Base-by-base conservation (phyloP, 2,888 invertebrate genomes). In the Melinopterus prodromus region DNA sequence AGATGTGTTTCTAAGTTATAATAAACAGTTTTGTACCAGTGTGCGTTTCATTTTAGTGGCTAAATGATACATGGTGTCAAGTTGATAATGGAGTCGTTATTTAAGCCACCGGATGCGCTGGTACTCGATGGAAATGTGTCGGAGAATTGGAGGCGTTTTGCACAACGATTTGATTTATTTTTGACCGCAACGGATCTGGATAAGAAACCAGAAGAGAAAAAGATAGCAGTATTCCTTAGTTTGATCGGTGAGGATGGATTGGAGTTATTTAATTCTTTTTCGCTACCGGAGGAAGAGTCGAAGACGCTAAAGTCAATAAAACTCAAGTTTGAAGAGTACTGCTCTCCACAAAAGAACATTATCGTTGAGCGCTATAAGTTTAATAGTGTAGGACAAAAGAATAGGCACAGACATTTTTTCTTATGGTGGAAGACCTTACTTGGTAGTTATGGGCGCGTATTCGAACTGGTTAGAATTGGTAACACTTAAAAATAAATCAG, bases 331-430 rank as follows among this genome's bases (percentile, higher is more conserved):
- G 6, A 16, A 15, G 14, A 37, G 14, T 76, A 76, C 38, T 76
- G 76, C 14, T 9, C 79, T 9, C 75, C 80, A n/a, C n/a, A 78
- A 69, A 82, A 81, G 69, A 26, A 74, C 26, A n/a, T 74, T 14
- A 74, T 74, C 37, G 6, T 74, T 71, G 82, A 84, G 77, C 77
- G 82, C 9, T 82, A 79, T 77, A 78, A 80, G 72, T 85, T 85
- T 71, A 78, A 82, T 71, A 82, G 79, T 53, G 81, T 83, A 38
- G 75, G 70, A 7, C 84, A 85, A 80, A 78, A n/a, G n/a, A 76
- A n/a, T 81, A 83, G 70, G 82, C 82, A 26, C 84, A 85, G 81
- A 77, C 78, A 69, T 84, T 84, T 78, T n/a, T n/a, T n/a, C n/a
- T n/a, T n/a, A n/a, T n/a, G n/a, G n/a, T n/a, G n/a, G n/a, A n/a